These are phyloP conservation scores for Ophioninae sp. DNA, from an alignment of 2,888 invertebrate species.

Conservation along the genomic window DNA sequence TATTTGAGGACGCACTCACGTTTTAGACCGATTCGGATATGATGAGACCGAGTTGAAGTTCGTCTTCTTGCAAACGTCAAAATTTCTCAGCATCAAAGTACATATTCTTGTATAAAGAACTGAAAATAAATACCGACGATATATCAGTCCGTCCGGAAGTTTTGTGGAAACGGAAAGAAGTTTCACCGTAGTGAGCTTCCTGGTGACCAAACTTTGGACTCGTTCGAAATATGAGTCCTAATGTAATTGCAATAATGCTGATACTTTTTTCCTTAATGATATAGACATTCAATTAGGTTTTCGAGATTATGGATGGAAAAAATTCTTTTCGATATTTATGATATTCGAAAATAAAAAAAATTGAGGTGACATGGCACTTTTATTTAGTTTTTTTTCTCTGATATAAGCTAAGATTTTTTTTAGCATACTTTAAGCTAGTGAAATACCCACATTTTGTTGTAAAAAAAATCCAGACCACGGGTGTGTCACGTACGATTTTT, in stretches of 20 bases:
- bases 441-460: slow-evolving; percentile 15
- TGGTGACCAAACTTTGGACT: not conserved
- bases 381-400: not conserved
- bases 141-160: not conserved
- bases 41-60: slow-evolving; percentile 15
- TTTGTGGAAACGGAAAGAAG: not conserved
- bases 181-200: not conserved
- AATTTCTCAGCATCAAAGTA: slow-evolving; percentile 14
- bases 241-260: not conserved
- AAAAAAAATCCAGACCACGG: slow-evolving; percentile 43
- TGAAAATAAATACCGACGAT: slow-evolving; percentile 6
- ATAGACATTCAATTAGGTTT: not conserved
- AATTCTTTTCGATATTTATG: not conserved
- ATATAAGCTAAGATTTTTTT: not conserved
- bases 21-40: slow-evolving; percentile 17
- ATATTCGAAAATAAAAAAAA: not conserved
- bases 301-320: not conserved
- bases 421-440: not conserved
- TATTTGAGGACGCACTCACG: slow-evolving; percentile 6
- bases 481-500: slow-evolving; percentile 56
- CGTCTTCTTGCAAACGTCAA: slow-evolving; percentile 16
- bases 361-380: not conserved
- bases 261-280: not conserved
- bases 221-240: not conserved
- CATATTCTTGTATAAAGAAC: not conserved